phyloP scores from a whole-genome alignment of 2,113 vertebrate genomes.

The Leucopsar rothschildi region DNA sequence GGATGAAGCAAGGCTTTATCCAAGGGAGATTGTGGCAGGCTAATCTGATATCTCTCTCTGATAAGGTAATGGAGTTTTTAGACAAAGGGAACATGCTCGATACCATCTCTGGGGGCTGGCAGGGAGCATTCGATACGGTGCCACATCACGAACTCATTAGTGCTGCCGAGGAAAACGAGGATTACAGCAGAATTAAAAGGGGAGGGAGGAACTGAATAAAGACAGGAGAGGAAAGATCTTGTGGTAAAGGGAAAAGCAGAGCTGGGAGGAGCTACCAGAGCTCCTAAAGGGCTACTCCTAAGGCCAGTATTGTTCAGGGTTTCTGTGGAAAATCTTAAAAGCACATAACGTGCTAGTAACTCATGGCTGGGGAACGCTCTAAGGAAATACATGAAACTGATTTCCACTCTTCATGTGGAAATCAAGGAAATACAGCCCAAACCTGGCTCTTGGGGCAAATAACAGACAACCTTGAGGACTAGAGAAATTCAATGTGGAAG shows the following conservation, averaged over 20 bases:
- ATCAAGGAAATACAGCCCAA: background rate
- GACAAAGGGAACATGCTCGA: constrained; percentile 16
- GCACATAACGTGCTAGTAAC: background rate
- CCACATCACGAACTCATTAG: constrained; percentile 16
- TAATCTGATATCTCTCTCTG: constrained; percentile 12
- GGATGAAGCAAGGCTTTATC: background rate
- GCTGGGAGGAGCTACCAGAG: background rate
- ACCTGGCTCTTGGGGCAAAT: background rate
- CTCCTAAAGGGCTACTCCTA: background rate
- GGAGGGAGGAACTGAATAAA: background rate
- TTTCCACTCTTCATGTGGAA: too few species aligned
- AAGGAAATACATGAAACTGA: too few species aligned
- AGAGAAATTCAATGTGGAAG: background rate
- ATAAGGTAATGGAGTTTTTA: constrained; percentile 44
- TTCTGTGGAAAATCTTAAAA: background rate
- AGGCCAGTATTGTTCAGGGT: background rate
- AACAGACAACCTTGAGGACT: background rate
- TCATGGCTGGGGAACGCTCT: background rate
- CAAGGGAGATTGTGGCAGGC: background rate
- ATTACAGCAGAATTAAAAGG: background rate
- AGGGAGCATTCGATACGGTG: background rate
- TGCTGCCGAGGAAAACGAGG: background rate
- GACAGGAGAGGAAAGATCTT: background rate
- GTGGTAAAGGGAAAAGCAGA: background rate
- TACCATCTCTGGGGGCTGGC: constrained; percentile 4